Conservation (phyloP, 2,888 invertebrate species). For the Drosophila merina region DNA sequence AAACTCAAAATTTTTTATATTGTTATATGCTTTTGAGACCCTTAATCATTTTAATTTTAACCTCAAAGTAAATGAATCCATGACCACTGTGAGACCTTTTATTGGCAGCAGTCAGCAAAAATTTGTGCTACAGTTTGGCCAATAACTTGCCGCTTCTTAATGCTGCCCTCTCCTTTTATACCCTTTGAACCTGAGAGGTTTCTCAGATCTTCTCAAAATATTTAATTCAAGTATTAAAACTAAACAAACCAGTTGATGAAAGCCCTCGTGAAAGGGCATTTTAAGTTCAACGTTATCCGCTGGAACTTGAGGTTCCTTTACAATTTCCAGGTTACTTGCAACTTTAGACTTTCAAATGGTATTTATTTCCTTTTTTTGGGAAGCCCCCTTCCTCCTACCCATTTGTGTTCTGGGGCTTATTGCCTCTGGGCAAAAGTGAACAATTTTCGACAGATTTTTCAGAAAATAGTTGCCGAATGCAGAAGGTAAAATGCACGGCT, state of each 20-base stretch:
- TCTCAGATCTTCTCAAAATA: not conserved
- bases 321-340: conserved; percentile 24
- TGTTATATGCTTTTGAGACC: not conserved
- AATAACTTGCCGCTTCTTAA: conserved; percentile 62
- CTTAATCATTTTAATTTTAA: not conserved
- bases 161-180: conserved; percentile 43
- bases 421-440: conserved; percentile 53
- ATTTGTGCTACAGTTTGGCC: conserved; percentile 57
- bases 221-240: conserved; percentile 4
- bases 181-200: conserved; percentile 14
- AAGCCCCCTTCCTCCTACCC: conserved; percentile 50
- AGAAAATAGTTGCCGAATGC: conserved; percentile 65
- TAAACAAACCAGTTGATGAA: not conserved
- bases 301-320: conserved; percentile 7
- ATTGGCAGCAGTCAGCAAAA: conserved; percentile 68
- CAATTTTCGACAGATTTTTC: conserved; percentile 71
- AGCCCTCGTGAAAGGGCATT: conserved; percentile 20
- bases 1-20: not conserved
- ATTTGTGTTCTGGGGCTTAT: conserved; percentile 74
- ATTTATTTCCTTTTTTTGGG: conserved; percentile 28
- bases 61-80: not conserved
- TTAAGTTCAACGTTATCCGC: not conserved
- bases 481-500: conserved; percentile 56
- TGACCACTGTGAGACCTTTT: conserved; percentile 20
- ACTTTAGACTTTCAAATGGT: conserved; percentile 60